Conservation (phyloP, 2,888 invertebrate species). For the Dastarcus helophoroides region DNA sequence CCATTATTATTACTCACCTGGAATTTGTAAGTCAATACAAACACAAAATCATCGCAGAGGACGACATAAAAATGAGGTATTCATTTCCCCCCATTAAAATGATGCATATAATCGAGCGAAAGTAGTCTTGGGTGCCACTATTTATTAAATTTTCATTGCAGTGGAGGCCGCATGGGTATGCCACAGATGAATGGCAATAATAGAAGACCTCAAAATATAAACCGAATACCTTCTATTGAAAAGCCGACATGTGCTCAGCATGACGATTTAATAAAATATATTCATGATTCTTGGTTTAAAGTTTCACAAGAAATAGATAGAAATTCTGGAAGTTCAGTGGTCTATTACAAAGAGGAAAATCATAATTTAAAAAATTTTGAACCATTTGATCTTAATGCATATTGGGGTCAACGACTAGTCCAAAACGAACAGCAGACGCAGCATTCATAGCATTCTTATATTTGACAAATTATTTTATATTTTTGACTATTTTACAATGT, state of each 20-base stretch:
- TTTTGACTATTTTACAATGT: no score
- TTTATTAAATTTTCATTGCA: no score
- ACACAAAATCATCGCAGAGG: no score
- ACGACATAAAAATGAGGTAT: no score
- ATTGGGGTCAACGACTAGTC: slow-evolving; percentile 60
- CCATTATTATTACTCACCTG: no score
- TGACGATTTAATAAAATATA: slow-evolving; percentile 69
- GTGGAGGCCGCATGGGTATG: slow-evolving; percentile 34
- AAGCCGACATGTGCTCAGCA: slow-evolving; percentile 41
- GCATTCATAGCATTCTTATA: no score
- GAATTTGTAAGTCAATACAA: no score
- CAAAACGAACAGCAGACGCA: slow-evolving; percentile 45
- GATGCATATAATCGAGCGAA: no score
- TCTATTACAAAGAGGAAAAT: slow-evolving; percentile 54
- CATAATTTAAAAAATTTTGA: slow-evolving; percentile 54
- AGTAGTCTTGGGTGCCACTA: no score
- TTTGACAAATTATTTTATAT: no score
- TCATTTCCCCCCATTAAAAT: no score
- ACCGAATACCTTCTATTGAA: slow-evolving; percentile 21
- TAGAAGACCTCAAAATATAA: slow-evolving; percentile 25
- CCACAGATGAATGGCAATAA: slow-evolving; percentile 33
- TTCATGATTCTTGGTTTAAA: slow-evolving; percentile 67
- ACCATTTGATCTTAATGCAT: slow-evolving; percentile 67
- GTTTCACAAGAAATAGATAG: slow-evolving; percentile 35
- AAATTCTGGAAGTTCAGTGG: slow-evolving; percentile 38